Conservation (phyloP, 2,113 vertebrate genomes). For the Nothobranchius furzeri region DNA sequence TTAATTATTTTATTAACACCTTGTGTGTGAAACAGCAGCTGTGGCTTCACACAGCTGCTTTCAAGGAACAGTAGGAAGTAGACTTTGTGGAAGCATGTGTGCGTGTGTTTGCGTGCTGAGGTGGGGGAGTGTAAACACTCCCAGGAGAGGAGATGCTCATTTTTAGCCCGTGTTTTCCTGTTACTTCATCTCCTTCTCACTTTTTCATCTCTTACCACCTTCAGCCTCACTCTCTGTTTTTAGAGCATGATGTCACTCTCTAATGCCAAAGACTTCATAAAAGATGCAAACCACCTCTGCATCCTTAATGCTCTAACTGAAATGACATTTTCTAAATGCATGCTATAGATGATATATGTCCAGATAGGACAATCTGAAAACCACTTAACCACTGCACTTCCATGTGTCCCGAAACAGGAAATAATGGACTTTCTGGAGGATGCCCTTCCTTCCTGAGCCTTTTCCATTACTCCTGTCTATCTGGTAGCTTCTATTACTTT, state of each 20-base stretch:
- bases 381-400: conserved; percentile 28
- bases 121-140: conserved; percentile 61
- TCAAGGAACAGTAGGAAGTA: conserved; percentile 26
- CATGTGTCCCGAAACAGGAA: conserved; percentile 39
- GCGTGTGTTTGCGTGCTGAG: conserved; percentile 24
- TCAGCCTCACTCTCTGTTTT: conserved; percentile 34
- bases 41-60: conserved; percentile 36
- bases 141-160: conserved; percentile 61
- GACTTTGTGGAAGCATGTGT: conserved; percentile 38
- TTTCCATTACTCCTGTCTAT: conserved; percentile 38
- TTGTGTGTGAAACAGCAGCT: conserved; percentile 16
- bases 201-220: conserved; percentile 25
- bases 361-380: conserved; percentile 15
- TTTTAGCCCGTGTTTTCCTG: conserved; percentile 56
- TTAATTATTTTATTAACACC: conserved; percentile 16
- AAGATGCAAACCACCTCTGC: conserved; percentile 20
- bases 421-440: conserved; percentile 32
- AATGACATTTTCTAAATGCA: conserved; percentile 10
- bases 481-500: conserved; percentile 22
- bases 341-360: background rate
- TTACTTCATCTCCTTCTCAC: conserved; percentile 18
- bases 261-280: conserved; percentile 39
- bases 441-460: conserved; percentile 21
- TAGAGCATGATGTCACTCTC: conserved; percentile 57
- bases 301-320: conserved; percentile 5